Evolutionary conservation across 2,113 vertebrate genomes (phyloP).

Genomic region (Erythrolamprus reginae): DNA sequence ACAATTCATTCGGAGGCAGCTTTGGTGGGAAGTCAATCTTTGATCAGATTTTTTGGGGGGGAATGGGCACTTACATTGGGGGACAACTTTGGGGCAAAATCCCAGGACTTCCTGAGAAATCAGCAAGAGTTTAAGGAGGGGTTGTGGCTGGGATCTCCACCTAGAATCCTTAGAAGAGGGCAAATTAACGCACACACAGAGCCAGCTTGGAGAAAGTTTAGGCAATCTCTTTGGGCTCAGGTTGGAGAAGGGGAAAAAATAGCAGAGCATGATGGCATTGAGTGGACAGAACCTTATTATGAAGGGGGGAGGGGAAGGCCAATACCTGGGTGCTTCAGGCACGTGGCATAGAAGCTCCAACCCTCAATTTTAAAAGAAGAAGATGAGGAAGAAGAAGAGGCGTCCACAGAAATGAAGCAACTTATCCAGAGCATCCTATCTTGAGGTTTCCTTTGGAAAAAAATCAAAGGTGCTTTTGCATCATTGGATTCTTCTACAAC

Average conservation of each 20-base stretch:
- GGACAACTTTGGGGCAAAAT: neutral
- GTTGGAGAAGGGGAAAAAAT: neutral
- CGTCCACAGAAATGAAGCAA: neutral
- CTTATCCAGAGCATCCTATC: neutral
- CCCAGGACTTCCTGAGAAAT: neutral
- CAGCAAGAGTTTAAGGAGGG: neutral
- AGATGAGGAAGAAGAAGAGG: neutral
- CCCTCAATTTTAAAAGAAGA: neutral
- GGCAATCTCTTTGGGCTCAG: neutral
- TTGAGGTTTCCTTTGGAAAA: neutral
- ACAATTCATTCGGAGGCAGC: neutral
- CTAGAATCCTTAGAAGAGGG: neutral
- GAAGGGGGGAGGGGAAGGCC: neutral
- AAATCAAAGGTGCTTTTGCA: neutral
- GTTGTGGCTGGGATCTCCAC: neutral
- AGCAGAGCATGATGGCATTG: neutral
- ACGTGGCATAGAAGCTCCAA: neutral
- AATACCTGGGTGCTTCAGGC: neutral
- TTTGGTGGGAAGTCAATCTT: neutral
- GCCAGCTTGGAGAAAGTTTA: neutral
- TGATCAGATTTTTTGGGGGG: neutral
- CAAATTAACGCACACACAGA: neutral
- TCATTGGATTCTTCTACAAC: neutral
- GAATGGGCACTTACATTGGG: neutral
- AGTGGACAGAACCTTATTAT: neutral